These are phyloP conservation scores for Sphinx pinastri DNA, from an alignment of 2,888 invertebrate species.

Conservation along the genomic window DNA sequence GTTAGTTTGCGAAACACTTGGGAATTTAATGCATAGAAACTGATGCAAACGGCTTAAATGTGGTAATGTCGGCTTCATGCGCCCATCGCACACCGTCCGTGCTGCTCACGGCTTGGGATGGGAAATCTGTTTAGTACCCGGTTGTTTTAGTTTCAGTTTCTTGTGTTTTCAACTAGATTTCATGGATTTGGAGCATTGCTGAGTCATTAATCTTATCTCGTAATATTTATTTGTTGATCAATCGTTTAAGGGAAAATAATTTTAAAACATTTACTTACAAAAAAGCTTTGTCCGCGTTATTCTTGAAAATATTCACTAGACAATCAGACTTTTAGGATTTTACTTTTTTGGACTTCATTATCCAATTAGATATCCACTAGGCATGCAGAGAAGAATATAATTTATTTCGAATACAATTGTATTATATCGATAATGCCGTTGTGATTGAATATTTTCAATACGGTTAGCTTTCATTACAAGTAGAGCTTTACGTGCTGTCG, in stretches of 20 bases:
- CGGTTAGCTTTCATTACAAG: neutral
- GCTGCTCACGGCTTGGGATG: neutral
- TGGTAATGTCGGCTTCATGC: constrained; percentile 15
- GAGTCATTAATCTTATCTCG: neutral
- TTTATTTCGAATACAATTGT: too few relatives aligned
- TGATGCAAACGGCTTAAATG: constrained; percentile 16
- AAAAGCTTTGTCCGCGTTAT: too few relatives aligned
- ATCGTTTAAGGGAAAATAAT: too few relatives aligned
- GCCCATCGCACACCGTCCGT: neutral
- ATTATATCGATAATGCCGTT: neutral
- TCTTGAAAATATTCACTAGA: too few relatives aligned
- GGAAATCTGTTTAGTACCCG: neutral
- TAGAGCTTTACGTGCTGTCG: constrained; percentile 25
- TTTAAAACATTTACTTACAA: too few relatives aligned
- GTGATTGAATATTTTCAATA: neutral
- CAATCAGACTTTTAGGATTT: too few relatives aligned
- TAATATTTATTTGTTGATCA: too few relatives aligned
- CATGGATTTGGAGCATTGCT: neutral
- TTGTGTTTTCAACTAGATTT: neutral
- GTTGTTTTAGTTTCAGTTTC: neutral
- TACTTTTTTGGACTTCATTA: too few relatives aligned
- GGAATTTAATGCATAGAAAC: constrained; percentile 22
- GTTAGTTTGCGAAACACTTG: constrained; percentile 21
- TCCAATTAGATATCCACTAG: too few relatives aligned
- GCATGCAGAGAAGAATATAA: too few relatives aligned